Base-by-base conservation (phyloP, 2,888 invertebrate genomes). In the Portevinia maculata region DNA sequence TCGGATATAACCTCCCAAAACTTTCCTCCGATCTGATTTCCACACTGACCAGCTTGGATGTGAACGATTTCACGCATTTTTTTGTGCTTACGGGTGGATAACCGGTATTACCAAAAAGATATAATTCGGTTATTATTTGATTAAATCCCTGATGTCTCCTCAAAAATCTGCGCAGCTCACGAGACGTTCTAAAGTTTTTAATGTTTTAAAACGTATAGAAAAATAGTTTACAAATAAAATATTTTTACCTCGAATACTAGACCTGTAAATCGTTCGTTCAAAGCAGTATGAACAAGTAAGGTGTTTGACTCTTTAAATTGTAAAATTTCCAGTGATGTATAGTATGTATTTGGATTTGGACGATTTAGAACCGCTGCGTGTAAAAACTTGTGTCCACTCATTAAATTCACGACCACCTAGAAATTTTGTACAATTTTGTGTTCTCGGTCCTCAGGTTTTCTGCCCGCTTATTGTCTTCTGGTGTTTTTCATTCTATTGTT, bases 1-100 rank as follows among this genome's bases (percentile, higher is more conserved):
- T 97, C 97, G 75, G 97, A 97, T 92, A 98, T 98, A 87, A 98
- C 97, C 93, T 98, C 97, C 97, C 97, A 98, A 93, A 97, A 97
- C 94, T 97, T 98, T 87, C 97, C 96, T 88, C 98, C 98, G 91
- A 98, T 98, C 92, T 98, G 98, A 92, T 98, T 98, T 86, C 98
- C 98, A 92, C 97, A 98, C 91, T 97, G 97, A 87, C 98, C 98
- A 87, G 97, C 95, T 92, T 98, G 98, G 87, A 98, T 94, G 91
- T 98, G 97, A 87, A 98, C 97, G 91, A 98, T 98, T 94, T 98
- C 98, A 92, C 98, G 95, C 98, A 98, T 98, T 92, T 93, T 94
- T 15, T 46, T 74, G 4, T 62, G 11, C n/a, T 3, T 3, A 24
- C 24, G 24, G 24, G 24, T 3, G 55, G n/a, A 21, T 60, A 21